Evolutionary conservation across 2,888 invertebrate genomes (phyloP).

Genomic region (Apocheima hispidaria): DNA sequence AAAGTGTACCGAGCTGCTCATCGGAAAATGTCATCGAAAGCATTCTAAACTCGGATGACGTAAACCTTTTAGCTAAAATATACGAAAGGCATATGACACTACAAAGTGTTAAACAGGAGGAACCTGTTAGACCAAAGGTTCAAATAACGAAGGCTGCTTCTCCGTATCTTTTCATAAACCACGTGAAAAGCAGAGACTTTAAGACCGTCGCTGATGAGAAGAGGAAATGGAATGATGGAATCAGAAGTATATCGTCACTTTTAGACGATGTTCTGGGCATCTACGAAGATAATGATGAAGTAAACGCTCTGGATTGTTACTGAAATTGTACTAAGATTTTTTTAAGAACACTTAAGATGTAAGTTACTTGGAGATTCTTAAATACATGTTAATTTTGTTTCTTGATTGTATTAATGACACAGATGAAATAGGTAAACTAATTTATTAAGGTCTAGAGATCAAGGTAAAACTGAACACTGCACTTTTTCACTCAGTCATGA

Average conservation of each 20-base stretch:
- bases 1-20: constrained; percentile 43
- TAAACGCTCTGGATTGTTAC: constrained; percentile 91
- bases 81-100: constrained; percentile 84
- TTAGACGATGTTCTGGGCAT: constrained; percentile 91
- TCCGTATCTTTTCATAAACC: constrained; percentile 87
- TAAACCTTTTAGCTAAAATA: constrained; percentile 87
- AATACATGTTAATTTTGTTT: constrained; percentile 27
- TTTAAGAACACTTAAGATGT: constrained; percentile 6
- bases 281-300: constrained; percentile 81
- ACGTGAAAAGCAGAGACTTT: constrained; percentile 86
- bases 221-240: constrained; percentile 88
- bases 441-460: constrained; percentile 23
- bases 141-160: constrained; percentile 67
- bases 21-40: constrained; percentile 88
- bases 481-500: neutral
- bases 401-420: constrained; percentile 24
- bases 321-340: constrained; percentile 59
- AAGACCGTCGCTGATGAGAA: constrained; percentile 87
- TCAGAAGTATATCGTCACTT: constrained; percentile 89
- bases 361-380: constrained; percentile 21
- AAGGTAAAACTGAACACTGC: constrained; percentile 10
- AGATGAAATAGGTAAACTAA: neutral
- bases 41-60: constrained; percentile 88
- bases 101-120: constrained; percentile 59
- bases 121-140: constrained; percentile 54